These are phyloP conservation scores for Caprella mutica DNA, from an alignment of 2,888 invertebrate genomes.

Conservation along the genomic window DNA sequence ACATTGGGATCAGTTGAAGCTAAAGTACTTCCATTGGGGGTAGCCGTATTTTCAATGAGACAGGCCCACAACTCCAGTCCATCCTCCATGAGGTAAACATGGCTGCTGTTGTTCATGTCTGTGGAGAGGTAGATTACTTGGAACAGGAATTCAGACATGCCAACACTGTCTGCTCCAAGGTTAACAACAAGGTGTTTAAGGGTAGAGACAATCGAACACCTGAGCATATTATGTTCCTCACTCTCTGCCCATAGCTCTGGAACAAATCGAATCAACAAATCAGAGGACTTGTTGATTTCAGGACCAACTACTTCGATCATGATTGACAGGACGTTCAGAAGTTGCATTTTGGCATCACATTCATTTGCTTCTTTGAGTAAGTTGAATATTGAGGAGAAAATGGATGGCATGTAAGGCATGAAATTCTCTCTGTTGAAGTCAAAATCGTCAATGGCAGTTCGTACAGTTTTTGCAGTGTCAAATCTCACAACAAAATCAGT, in stretches of 20 bases:
- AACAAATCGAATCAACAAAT: conserved; percentile 65
- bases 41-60: conserved; percentile 61
- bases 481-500: conserved; percentile 66
- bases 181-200: conserved; percentile 72
- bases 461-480: conserved; percentile 71
- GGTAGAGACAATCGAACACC: conserved; percentile 79
- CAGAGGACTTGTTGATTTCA: conserved; percentile 57
- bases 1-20: too few species aligned
- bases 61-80: conserved; percentile 81
- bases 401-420: conserved; percentile 64
- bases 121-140: conserved; percentile 62
- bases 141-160: conserved; percentile 47
- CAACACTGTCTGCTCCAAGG: conserved; percentile 39
- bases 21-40: too few species aligned
- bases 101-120: conserved; percentile 60
- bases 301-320: conserved; percentile 75
- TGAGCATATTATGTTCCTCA: conserved; percentile 65
- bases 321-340: conserved; percentile 76
- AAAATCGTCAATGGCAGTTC: conserved; percentile 78
- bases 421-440: conserved; percentile 80
- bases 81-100: conserved; percentile 84
- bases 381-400: conserved; percentile 66
- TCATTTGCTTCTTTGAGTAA: conserved; percentile 76
- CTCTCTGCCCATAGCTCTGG: conserved; percentile 82
- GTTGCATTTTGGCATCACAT: conserved; percentile 77